These are phyloP conservation scores for Gyps fulvus DNA, from an alignment of 2,113 vertebrate genomes.

Conservation along the genomic window DNA sequence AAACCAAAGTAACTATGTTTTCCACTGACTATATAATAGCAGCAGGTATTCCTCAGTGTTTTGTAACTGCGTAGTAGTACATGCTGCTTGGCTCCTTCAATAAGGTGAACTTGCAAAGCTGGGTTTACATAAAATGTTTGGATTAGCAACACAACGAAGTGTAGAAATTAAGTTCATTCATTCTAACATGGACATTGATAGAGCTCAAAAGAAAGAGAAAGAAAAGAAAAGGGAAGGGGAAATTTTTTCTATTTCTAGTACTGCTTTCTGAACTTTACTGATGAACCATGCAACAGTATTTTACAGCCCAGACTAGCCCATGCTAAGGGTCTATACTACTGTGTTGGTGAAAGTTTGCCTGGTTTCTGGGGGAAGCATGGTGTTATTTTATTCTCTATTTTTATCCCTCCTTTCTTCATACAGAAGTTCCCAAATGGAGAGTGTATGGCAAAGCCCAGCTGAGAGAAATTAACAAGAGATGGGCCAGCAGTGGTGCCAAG, in stretches of 20 bases:
- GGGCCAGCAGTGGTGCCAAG: accelerated
- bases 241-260: background rate
- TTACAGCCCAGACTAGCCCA: background rate
- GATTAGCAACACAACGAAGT: background rate
- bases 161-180: background rate
- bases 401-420: background rate
- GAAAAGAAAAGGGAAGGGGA: background rate
- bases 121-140: background rate
- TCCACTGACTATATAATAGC: background rate
- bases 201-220: background rate
- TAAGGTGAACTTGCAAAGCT: background rate
- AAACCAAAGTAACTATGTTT: background rate
- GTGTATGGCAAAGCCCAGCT: background rate
- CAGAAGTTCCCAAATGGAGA: background rate
- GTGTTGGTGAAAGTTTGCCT: background rate
- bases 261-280: background rate
- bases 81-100: background rate
- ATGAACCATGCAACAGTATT: background rate
- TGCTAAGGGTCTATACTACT: background rate
- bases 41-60: background rate
- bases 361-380: background rate
- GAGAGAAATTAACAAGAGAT: background rate
- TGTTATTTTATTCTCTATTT: background rate
- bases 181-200: background rate
- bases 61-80: background rate